Base-by-base conservation (phyloP, 1,140 invertebrate genomes). In the Papilio aristodemus region DNA sequence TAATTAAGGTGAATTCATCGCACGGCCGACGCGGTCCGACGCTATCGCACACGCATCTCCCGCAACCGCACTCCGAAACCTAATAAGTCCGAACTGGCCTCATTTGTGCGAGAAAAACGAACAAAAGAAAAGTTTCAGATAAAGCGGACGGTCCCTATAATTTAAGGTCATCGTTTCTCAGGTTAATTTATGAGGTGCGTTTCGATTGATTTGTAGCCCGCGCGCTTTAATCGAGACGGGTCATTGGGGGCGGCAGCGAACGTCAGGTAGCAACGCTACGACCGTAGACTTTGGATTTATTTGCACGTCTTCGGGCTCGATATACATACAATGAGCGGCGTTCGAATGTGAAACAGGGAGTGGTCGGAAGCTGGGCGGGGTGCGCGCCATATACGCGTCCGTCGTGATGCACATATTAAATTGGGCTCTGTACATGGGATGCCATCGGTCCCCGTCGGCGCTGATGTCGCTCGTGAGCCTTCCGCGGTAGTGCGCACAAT, bases 371-470 rank as follows among this genome's bases (percentile, higher is more conserved):
- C 77, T 81, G 85, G 86, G 87, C 84, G 87, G 80, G 75, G 79
- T 77, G 67, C 78, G 73, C 66, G 68, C 87, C 89, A 86, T 89
- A 86, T 89, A 89, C 77, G 85, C 77, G 78, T 27, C 71, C 68
- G 80, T 91, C 89, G 89, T 89, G 89, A 89, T 87, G 87, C 87
- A 91, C 88, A 91, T 91, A 91, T 91, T 91, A 89, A 91, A 85
- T 86, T 88, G 81, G 86, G 74, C 75, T 76, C 83, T 90, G 72
- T 87, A 90, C 85, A 90, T 86, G 87, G 84, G 80, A 81, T 83
- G 79, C 78, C 75, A 81, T 78, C 74, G 74, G 84, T 80, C 81
- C 76, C 78, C 80, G 73, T 69, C 70, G 74, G 74, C 76, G 81
- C 79, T 83, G 87, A 87, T 77, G 84, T 77, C 76, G 85, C 73